Conservation (phyloP, 2,888 invertebrate genomes). For the Leptopterna dolabrata region DNA sequence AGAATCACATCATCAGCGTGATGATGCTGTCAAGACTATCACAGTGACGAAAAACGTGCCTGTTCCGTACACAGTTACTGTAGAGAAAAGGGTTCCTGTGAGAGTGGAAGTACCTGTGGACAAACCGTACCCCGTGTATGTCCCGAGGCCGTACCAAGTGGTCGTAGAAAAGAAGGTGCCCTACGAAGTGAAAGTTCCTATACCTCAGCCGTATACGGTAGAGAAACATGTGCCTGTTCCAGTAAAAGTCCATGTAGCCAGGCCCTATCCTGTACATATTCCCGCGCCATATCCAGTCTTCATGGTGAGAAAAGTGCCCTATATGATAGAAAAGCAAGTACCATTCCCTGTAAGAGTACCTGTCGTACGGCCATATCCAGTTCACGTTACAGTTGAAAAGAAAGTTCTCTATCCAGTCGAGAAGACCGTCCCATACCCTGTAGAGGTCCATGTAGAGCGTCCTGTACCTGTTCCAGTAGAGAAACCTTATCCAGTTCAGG, state of each 20-base stretch:
- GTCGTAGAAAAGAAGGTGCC: slow-evolving; percentile 69
- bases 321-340: slow-evolving; percentile 74
- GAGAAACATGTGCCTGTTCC: slow-evolving; percentile 80
- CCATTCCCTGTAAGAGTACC: slow-evolving; percentile 63
- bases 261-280: slow-evolving; percentile 66
- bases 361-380: slow-evolving; percentile 10
- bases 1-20: neutral
- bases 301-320: slow-evolving; percentile 20
- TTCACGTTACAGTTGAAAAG: slow-evolving; percentile 44
- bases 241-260: slow-evolving; percentile 75
- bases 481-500: neutral
- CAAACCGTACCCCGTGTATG: slow-evolving; percentile 75
- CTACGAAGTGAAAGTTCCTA: slow-evolving; percentile 74
- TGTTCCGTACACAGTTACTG: slow-evolving; percentile 76
- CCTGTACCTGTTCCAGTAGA: slow-evolving; percentile 73
- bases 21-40: neutral
- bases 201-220: slow-evolving; percentile 78
- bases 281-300: slow-evolving; percentile 28
- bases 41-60: slow-evolving; percentile 76
- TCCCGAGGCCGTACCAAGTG: slow-evolving; percentile 81
- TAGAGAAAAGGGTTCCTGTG: slow-evolving; percentile 73
- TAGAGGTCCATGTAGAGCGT: neutral
- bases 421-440: slow-evolving; percentile 34
- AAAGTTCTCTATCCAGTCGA: slow-evolving; percentile 45
- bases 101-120: slow-evolving; percentile 73